phyloP scores from a whole-genome alignment of 2,888 invertebrate species.

The Oligia strigilis region DNA sequence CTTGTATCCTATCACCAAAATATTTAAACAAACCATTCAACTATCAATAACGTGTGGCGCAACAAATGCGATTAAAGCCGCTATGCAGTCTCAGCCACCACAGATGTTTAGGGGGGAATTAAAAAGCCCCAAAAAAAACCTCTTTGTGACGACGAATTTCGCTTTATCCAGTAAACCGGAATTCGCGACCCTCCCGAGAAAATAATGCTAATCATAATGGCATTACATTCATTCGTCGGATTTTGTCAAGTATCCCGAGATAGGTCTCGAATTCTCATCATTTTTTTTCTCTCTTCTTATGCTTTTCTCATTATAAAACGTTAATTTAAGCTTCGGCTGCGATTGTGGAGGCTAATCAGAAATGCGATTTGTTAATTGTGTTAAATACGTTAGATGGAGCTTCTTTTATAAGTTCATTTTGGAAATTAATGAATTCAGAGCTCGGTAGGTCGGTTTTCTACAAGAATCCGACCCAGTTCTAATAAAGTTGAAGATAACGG shows the following conservation, averaged over 20 bases:
- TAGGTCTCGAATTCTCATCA: slow-evolving; percentile 79
- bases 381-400: slow-evolving; percentile 57
- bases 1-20: slow-evolving; percentile 76
- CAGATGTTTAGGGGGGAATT: slow-evolving; percentile 86
- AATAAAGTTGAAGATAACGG: slow-evolving; percentile 8
- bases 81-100: slow-evolving; percentile 78
- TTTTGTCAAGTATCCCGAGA: slow-evolving; percentile 87
- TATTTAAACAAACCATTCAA: slow-evolving; percentile 87
- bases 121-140: slow-evolving; percentile 83
- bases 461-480: slow-evolving; percentile 17
- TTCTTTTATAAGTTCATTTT: slow-evolving; percentile 34
- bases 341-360: slow-evolving; percentile 75
- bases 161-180: slow-evolving; percentile 89
- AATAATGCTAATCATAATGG: slow-evolving; percentile 90
- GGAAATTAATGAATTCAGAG: slow-evolving; percentile 27
- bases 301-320: slow-evolving; percentile 83
- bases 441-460: slow-evolving; percentile 27
- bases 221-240: slow-evolving; percentile 89
- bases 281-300: slow-evolving; percentile 76
- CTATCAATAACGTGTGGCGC: slow-evolving; percentile 87
- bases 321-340: slow-evolving; percentile 79
- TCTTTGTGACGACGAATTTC: slow-evolving; percentile 87
- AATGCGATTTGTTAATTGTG: slow-evolving; percentile 74
- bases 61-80: slow-evolving; percentile 88
- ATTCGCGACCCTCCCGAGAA: slow-evolving; percentile 84